phyloP scores from a whole-genome alignment of 2,113 vertebrate genomes.

The Edolisoma coerulescens region DNA sequence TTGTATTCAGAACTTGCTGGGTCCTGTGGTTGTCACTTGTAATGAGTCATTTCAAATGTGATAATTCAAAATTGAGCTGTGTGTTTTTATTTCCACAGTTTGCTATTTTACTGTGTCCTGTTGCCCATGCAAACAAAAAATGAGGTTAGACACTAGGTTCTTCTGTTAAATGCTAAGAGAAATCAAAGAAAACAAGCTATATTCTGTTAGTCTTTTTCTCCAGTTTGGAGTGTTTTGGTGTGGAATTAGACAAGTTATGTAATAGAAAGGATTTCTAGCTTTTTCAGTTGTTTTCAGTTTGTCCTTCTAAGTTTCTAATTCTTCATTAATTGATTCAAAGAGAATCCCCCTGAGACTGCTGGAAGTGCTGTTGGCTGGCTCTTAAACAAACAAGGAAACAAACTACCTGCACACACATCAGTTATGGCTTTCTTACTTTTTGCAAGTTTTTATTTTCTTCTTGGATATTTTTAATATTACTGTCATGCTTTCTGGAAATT shows the following conservation, averaged over 20 bases:
- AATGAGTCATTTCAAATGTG: not conserved
- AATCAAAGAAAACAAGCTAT: not conserved
- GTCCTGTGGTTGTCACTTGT: not conserved
- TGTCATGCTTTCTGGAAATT: not conserved
- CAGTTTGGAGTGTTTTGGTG: slow-evolving; percentile 9
- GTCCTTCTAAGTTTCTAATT: not conserved
- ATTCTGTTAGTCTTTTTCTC: not conserved
- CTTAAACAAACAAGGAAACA: not conserved
- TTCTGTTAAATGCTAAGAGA: not conserved
- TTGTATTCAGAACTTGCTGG: not conserved
- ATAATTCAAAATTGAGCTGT: not conserved
- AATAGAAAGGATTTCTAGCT: not conserved
- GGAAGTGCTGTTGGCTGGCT: not conserved
- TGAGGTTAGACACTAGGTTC: not conserved
- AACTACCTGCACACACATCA: rapidly evolving
- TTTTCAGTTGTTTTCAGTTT: not conserved
- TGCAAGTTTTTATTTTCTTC: not conserved
- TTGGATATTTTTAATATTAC: not conserved
- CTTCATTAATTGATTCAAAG: not conserved
- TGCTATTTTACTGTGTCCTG: not conserved
- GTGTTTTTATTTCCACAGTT: not conserved
- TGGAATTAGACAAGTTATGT: not conserved
- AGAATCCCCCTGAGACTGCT: not conserved
- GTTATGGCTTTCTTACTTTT: not conserved
- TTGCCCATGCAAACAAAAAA: not conserved